A percentile compares a stretch with the other conserved stretches of the same genome.
phyloP scores from a whole-genome alignment of 1,140 invertebrate genomes.

The Rhopalosiphum padi region DNA sequence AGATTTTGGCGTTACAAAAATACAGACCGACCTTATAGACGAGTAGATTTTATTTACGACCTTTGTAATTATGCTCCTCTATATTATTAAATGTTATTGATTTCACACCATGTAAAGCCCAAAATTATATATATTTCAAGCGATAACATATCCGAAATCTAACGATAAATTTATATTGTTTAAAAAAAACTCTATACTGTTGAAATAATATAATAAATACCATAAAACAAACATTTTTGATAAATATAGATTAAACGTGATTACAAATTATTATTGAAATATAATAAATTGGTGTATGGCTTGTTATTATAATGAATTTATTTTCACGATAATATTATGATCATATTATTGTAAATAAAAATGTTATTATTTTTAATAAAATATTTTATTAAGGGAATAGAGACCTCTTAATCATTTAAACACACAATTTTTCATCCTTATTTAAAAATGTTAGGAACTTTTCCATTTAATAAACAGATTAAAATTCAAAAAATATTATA shows the following conservation, averaged over 20 bases:
- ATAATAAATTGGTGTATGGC: too few relatives aligned
- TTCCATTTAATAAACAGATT: too few relatives aligned
- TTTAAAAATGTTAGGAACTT: too few relatives aligned
- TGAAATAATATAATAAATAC: not conserved
- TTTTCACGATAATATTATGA: too few relatives aligned
- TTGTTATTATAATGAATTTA: too few relatives aligned
- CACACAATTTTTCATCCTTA: too few relatives aligned
- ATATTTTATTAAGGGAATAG: too few relatives aligned
- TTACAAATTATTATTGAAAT: too few relatives aligned
- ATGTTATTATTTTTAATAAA: too few relatives aligned
- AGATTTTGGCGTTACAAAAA: not conserved
- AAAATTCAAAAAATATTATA: too few relatives aligned
- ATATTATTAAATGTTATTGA: not conserved
- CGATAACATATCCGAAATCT: not conserved
- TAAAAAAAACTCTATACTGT: not conserved
- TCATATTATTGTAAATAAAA: too few relatives aligned
- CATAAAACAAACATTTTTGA: not conserved
- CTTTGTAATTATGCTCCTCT: not conserved
- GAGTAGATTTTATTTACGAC: not conserved
- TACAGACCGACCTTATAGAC: not conserved
- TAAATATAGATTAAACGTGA: not conserved
- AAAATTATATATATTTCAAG: not conserved
- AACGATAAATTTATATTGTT: not conserved
- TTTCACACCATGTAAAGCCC: not conserved
- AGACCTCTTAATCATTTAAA: too few relatives aligned